Evolutionary conservation across 92 coral and sea anemone species (phyloP).

Genomic region (Parazoanthus darwini): DNA sequence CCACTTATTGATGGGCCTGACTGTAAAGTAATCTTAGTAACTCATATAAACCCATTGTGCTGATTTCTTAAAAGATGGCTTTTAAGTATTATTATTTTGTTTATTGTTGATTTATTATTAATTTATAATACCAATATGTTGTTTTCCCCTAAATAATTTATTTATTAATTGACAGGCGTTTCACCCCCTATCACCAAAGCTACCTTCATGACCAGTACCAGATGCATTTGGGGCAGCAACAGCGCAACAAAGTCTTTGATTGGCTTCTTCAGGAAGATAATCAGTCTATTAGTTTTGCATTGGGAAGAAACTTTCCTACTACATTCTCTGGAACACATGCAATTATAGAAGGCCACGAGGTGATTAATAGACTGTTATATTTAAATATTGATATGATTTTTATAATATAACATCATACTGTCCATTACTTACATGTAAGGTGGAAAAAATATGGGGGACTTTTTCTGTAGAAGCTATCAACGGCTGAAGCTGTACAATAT

Average conservation of each 20-base stretch:
- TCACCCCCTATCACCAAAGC: constrained; percentile 11
- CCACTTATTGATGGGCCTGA: too few species aligned
- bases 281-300: not conserved
- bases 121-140: too few species aligned
- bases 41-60: too few species aligned
- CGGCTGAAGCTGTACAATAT: too few species aligned
- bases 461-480: too few species aligned
- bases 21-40: too few species aligned
- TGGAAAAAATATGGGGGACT: too few species aligned
- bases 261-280: constrained; percentile 28
- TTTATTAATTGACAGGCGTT: not conserved
- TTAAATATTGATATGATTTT: too few species aligned
- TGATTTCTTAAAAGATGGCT: too few species aligned
- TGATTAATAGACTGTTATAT: not conserved
- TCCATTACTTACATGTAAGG: not conserved
- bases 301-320: constrained; percentile 24
- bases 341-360: constrained; percentile 39
- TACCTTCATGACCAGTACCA: constrained; percentile 30
- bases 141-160: not conserved
- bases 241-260: constrained; percentile 13
- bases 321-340: constrained; percentile 6
- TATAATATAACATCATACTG: not conserved
- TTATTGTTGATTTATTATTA: too few species aligned
- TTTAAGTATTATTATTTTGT: too few species aligned
- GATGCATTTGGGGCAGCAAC: constrained; percentile 29